Evolutionary conservation across 2,797 vertebrate genomes (phyloP).

Genomic region (Darevskia mixta): DNA sequence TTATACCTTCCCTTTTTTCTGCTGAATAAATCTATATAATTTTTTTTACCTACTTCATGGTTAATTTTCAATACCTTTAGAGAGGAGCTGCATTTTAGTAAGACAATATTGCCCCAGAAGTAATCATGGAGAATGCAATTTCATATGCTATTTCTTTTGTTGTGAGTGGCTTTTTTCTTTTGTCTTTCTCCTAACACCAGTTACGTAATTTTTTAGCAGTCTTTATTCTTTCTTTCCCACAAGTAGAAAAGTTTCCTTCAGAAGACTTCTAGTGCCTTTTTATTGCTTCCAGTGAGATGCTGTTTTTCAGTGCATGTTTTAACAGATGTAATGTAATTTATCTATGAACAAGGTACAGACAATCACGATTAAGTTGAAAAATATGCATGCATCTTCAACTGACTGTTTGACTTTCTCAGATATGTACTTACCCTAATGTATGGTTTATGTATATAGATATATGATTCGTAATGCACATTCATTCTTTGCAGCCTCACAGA

Average conservation of each 20-base stretch:
- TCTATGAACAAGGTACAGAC: slow-evolving; percentile 20
- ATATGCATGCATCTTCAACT: slow-evolving; percentile 14
- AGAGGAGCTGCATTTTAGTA: slow-evolving; percentile 8
- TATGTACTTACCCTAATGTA: background rate
- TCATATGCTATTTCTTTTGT: background rate
- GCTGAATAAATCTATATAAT: too few species aligned
- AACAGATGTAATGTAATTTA: slow-evolving; percentile 33
- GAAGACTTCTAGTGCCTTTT: background rate
- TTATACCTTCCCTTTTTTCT: background rate
- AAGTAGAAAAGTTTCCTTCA: background rate
- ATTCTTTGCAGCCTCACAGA: background rate
- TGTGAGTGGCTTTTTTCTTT: background rate
- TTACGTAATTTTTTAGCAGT: slow-evolving; percentile 16
- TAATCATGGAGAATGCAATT: slow-evolving; percentile 27
- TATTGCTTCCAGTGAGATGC: background rate
- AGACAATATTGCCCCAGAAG: background rate
- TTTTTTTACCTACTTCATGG: background rate
- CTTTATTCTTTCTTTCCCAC: background rate
- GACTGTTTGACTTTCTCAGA: background rate
- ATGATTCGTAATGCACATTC: background rate
- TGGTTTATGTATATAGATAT: background rate
- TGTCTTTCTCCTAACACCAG: background rate
- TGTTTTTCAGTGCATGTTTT: slow-evolving; percentile 14
- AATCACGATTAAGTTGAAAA: slow-evolving; percentile 42
- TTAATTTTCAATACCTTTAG: background rate